These are phyloP conservation scores for Tachuris rubrigastra DNA, from an alignment of 2,113 vertebrate genomes.

Conservation along the genomic window DNA sequence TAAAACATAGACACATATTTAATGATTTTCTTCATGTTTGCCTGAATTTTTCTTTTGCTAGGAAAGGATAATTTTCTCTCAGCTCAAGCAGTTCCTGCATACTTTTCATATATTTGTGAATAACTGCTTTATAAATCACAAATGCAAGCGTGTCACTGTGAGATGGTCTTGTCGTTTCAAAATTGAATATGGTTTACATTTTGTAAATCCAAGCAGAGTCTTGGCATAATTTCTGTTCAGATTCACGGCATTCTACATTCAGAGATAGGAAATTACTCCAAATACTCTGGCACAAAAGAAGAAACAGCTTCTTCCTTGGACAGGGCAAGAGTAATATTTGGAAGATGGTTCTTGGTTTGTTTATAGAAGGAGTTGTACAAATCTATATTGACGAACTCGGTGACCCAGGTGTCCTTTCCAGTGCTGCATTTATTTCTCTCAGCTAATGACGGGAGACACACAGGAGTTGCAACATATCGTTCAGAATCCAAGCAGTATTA, in stretches of 20 bases:
- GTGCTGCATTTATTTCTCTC: not conserved
- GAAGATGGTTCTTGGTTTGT: not conserved
- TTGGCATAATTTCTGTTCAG: not conserved
- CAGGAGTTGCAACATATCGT: not conserved
- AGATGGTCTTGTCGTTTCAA: not conserved
- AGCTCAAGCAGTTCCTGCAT: not conserved
- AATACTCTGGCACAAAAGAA: not conserved
- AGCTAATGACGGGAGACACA: no score
- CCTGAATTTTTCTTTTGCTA: not conserved
- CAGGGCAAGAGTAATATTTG: not conserved
- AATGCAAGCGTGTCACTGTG: not conserved
- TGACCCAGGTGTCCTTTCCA: not conserved
- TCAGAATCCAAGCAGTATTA: not conserved
- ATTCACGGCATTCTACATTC: not conserved
- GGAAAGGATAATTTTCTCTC: not conserved
- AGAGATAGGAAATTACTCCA: not conserved
- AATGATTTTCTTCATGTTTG: not conserved
- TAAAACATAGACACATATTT: not conserved
- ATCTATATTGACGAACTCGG: rapidly evolving
- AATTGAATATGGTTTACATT: not conserved
- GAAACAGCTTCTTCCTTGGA: not conserved
- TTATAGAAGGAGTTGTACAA: not conserved
- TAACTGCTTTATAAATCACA: not conserved
- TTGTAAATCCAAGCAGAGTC: not conserved
- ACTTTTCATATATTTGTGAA: not conserved